Percentiles rank a stretch among this genome's conserved stretches.
These are phyloP conservation scores for Pharmacophagus antenor DNA, from an alignment of 2,888 invertebrate genomes.

Conservation along the genomic window DNA sequence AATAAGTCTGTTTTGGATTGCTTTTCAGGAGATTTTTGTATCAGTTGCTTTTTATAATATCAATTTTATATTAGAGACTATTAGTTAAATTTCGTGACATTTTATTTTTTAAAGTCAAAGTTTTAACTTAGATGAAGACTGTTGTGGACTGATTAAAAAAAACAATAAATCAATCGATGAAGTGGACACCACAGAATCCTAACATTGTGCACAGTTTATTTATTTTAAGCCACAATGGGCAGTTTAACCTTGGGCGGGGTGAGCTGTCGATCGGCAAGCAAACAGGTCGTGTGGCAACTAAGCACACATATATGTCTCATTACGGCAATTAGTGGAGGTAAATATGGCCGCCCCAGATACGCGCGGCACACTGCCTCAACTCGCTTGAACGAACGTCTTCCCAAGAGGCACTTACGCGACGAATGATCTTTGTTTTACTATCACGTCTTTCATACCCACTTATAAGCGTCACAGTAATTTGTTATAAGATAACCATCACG, in stretches of 20 bases:
- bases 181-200: neutral
- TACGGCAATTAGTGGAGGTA: slow-evolving; percentile 72
- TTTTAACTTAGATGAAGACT: neutral
- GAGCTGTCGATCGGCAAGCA: slow-evolving; percentile 51
- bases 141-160: neutral
- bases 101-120: too few species aligned
- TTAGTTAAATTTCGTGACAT: too few species aligned
- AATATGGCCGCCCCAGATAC: slow-evolving; percentile 67
- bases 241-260: slow-evolving; percentile 48
- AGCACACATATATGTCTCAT: slow-evolving; percentile 70
- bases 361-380: slow-evolving; percentile 32
- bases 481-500: neutral
- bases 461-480: neutral
- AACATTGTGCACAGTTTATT: slow-evolving; percentile 8
- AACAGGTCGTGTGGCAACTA: slow-evolving; percentile 61
- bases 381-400: slow-evolving; percentile 23
- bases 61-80: too few species aligned
- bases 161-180: neutral
- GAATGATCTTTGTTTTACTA: slow-evolving; percentile 22
- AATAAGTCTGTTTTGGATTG: too few species aligned
- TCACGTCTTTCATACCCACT: slow-evolving; percentile 3
- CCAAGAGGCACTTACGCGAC: slow-evolving; percentile 16
- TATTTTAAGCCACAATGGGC: slow-evolving; percentile 28
- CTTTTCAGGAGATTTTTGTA: too few species aligned
- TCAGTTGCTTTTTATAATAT: too few species aligned